These are phyloP conservation scores for Drosophila cracens DNA, from an alignment of 2,888 invertebrate species.

Conservation along the genomic window DNA sequence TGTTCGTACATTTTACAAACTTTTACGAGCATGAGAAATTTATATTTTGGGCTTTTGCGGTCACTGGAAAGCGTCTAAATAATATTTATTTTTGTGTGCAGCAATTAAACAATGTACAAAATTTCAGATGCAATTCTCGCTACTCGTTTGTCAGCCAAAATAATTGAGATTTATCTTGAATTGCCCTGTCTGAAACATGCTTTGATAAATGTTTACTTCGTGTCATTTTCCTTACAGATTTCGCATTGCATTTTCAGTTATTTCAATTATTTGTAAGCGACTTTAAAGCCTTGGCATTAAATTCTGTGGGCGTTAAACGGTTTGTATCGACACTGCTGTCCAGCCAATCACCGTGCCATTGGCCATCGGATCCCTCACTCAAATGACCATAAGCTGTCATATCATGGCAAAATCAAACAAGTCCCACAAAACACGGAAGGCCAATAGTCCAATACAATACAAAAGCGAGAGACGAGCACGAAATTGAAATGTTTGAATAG, in stretches of 20 bases:
- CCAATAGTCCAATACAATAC: conserved; percentile 4
- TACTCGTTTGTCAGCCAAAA: conserved; percentile 18
- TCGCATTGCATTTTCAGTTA: conserved; percentile 19
- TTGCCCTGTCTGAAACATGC: neutral
- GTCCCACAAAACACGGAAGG: conserved; percentile 12
- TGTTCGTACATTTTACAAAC: conserved; percentile 12
- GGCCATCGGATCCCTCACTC: conserved; percentile 10
- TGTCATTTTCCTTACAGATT: conserved; percentile 10
- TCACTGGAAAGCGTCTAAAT: conserved; percentile 25
- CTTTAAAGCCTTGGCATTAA: conserved; percentile 14
- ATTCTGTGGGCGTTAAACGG: conserved; percentile 18
- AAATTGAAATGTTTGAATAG: conserved; percentile 39
- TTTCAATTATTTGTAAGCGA: conserved; percentile 8
- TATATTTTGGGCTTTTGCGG: conserved; percentile 15
- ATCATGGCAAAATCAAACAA: conserved; percentile 38
- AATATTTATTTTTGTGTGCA: conserved; percentile 25
- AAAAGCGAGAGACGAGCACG: conserved; percentile 11
- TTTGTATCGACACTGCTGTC: conserved; percentile 22
- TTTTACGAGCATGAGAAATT: conserved; percentile 9
- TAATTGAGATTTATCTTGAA: conserved; percentile 34
- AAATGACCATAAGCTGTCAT: conserved; percentile 36
- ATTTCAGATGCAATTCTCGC: conserved; percentile 6
- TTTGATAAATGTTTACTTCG: conserved; percentile 15
- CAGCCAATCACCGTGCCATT: conserved; percentile 24
- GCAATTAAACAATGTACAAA: conserved; percentile 4